phyloP scores from a whole-genome alignment of 2,888 invertebrate genomes.

The Hirtodrosophila duncani region DNA sequence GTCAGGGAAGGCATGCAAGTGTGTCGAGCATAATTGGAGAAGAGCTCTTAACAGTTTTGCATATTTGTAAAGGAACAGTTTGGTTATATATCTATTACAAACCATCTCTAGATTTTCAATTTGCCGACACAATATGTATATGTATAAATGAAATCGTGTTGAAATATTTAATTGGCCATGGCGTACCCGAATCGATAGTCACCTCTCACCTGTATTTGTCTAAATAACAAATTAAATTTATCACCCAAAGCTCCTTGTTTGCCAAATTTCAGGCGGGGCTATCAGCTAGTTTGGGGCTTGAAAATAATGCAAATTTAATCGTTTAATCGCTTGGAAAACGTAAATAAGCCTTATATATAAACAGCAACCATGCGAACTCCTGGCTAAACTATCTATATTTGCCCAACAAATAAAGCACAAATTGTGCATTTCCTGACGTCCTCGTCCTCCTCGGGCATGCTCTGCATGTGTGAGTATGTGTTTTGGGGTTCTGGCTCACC shows the following conservation, averaged over 20 bases:
- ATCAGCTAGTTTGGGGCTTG: slow-evolving; percentile 14
- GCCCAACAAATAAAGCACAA: slow-evolving; percentile 49
- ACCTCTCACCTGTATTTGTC: slow-evolving; percentile 3
- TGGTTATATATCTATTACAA: slow-evolving; percentile 26
- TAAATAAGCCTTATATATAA: slow-evolving; percentile 20
- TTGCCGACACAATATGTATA: slow-evolving; percentile 56
- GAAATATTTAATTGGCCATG: slow-evolving; percentile 66
- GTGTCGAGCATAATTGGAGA: slow-evolving; percentile 58
- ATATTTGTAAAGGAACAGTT: slow-evolving; percentile 29
- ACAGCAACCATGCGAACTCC: slow-evolving; percentile 1
- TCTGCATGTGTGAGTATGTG: not conserved
- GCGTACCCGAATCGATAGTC: slow-evolving; percentile 53
- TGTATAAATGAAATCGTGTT: slow-evolving; percentile 52
- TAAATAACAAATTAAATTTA: slow-evolving; percentile 50
- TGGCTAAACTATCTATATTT: slow-evolving; percentile 23
- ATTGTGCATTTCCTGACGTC: slow-evolving; percentile 51
- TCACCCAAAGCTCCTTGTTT: slow-evolving; percentile 23
- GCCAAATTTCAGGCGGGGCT: slow-evolving; percentile 6
- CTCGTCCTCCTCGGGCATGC: slow-evolving; percentile 1
- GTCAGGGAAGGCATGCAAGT: no score
- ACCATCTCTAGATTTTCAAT: slow-evolving; percentile 33
- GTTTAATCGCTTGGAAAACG: slow-evolving; percentile 51
- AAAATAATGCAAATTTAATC: slow-evolving; percentile 54
- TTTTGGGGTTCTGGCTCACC: slow-evolving; percentile 6
- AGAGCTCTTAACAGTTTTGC: slow-evolving; percentile 38